phyloP scores from a whole-genome alignment of 2,888 invertebrate species.

The Zaprionus bogoriensis region DNA sequence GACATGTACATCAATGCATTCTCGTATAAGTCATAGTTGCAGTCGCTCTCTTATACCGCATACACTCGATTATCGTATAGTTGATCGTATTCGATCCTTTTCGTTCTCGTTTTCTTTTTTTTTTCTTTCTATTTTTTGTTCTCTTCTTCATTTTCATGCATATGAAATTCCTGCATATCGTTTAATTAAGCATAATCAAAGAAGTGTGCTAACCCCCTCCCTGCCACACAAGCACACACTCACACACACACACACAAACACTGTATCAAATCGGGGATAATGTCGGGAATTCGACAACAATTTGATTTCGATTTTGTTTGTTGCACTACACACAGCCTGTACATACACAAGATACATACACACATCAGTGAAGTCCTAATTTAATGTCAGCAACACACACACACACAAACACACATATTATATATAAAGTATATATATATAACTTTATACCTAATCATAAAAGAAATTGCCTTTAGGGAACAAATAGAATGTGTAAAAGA shows the following conservation, averaged over 20 bases:
- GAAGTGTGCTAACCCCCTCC: not conserved
- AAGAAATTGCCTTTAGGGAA: conserved; percentile 69
- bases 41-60: not conserved
- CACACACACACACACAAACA: conserved; percentile 8
- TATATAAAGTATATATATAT: conserved; percentile 23
- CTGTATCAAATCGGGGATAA: conserved; percentile 37
- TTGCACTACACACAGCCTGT: conserved; percentile 10
- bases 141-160: not conserved
- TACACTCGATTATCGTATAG: not conserved
- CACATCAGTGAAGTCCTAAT: conserved; percentile 1
- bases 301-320: conserved; percentile 21
- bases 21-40: not conserved
- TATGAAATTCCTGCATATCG: conserved; percentile 53
- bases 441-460: conserved; percentile 13
- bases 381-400: conserved; percentile 5
- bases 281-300: conserved; percentile 16
- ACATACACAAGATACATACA: conserved; percentile 20
- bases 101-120: not conserved
- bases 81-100: not conserved
- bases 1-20: not conserved
- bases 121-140: not conserved
- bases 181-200: conserved; percentile 59
- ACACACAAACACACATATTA: conserved; percentile 4
- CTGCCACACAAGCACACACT: not conserved
- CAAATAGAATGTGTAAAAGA: conserved; percentile 38